phyloP scores from a whole-genome alignment of 2,888 invertebrate genomes.

The Tenthredo mesomela region DNA sequence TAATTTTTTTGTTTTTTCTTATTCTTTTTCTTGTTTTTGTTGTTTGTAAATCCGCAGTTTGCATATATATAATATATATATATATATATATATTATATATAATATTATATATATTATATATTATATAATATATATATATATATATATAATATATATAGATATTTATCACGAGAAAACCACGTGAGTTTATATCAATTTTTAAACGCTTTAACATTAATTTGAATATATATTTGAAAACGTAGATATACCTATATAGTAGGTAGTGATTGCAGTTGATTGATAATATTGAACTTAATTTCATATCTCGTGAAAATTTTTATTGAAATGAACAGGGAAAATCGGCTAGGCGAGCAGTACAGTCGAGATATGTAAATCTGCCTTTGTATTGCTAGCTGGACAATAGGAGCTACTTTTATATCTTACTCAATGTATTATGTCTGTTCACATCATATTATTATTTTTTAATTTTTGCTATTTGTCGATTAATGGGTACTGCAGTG shows the following conservation, averaged over 20 bases:
- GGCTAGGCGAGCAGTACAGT: constrained; percentile 47
- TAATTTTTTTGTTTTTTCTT: background rate
- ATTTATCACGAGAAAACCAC: background rate
- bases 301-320: background rate
- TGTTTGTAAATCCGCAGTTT: background rate
- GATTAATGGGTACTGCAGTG: constrained; percentile 55
- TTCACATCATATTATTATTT: constrained; percentile 53
- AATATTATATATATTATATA: no score
- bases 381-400: constrained; percentile 43
- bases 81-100: background rate
- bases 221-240: background rate
- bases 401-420: constrained; percentile 49
- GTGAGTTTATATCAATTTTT: constrained; percentile 12
- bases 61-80: background rate
- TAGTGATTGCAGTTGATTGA: constrained; percentile 12
- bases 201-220: background rate
- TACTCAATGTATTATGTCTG: constrained; percentile 52
- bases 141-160: background rate
- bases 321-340: constrained; percentile 18
- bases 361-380: constrained; percentile 44
- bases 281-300: background rate
- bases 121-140: no score
- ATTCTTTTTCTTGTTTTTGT: background rate
- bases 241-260: constrained; percentile 5
- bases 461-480: constrained; percentile 46